Percentiles rank a stretch among this genome's conserved stretches.
These are phyloP conservation scores for Scaptomyza montana DNA, from an alignment of 1,140 invertebrate genomes.

Conservation along the genomic window DNA sequence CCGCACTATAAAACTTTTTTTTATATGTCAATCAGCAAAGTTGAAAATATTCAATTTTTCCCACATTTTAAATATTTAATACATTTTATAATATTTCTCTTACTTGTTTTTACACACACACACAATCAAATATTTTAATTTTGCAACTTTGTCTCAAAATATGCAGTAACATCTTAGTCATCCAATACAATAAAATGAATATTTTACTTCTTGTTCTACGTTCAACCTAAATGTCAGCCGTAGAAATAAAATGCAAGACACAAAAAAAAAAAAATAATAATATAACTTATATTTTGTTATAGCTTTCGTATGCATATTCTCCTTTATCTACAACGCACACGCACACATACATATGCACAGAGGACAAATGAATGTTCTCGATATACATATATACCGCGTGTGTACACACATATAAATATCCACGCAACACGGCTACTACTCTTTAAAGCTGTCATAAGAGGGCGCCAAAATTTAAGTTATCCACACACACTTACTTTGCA, in stretches of 20 bases:
- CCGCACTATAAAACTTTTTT: too few relatives aligned
- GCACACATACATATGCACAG: too few relatives aligned
- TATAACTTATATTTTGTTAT: conserved; percentile 14
- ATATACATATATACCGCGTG: too few relatives aligned
- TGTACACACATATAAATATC: background rate
- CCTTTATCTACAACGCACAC: background rate
- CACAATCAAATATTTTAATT: background rate
- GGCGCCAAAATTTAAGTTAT: too few relatives aligned
- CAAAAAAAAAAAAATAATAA: background rate
- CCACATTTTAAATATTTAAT: too few relatives aligned
- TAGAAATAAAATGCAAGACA: background rate
- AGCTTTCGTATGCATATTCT: background rate
- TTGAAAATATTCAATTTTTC: too few relatives aligned
- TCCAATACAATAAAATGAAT: background rate
- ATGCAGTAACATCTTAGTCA: conserved; percentile 15
- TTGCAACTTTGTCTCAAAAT: conserved; percentile 7
- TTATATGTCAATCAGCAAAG: too few relatives aligned
- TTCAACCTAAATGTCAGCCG: background rate
- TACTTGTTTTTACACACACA: background rate
- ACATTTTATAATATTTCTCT: background rate
- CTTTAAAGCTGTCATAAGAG: background rate
- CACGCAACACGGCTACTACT: background rate
- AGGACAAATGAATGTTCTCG: background rate
- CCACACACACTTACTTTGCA: too few relatives aligned
- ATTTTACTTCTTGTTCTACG: conserved; percentile 12